A percentile compares a stretch with the other conserved stretches of the same genome.
These are phyloP conservation scores for Spilosoma lubricipeda DNA, from an alignment of 2,888 invertebrate species.

Conservation along the genomic window DNA sequence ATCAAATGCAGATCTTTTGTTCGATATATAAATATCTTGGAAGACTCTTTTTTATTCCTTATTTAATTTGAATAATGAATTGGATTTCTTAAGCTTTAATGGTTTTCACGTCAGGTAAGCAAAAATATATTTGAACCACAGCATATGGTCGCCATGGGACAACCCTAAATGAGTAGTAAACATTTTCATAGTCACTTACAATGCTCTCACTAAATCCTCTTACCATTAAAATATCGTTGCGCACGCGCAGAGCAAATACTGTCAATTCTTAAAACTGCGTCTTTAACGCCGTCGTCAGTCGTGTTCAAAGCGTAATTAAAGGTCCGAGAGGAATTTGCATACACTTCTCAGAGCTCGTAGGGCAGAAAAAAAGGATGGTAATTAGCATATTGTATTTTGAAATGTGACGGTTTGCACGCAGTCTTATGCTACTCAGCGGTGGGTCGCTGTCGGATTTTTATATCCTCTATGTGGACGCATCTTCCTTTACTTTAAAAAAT, in stretches of 20 bases:
- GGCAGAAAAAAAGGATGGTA: conserved; percentile 74
- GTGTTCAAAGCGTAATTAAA: conserved; percentile 84
- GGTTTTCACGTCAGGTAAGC: conserved; percentile 2
- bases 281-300: conserved; percentile 81
- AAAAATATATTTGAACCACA: neutral
- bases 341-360: conserved; percentile 83
- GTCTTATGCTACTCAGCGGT: conserved; percentile 81
- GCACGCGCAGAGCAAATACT: conserved; percentile 66
- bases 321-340: conserved; percentile 81
- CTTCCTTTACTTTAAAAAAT: conserved; percentile 39
- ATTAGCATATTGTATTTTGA: conserved; percentile 86
- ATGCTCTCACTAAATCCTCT: conserved; percentile 71
- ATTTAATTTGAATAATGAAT: conserved; percentile 3
- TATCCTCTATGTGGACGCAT: conserved; percentile 69
- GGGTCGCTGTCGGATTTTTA: conserved; percentile 73
- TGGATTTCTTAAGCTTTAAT: neutral
- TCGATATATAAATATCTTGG: conserved; percentile 41
- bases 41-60: conserved; percentile 30
- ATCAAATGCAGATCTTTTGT: conserved; percentile 34
- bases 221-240: conserved; percentile 72
- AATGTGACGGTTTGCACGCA: conserved; percentile 83
- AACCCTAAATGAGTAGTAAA: conserved; percentile 64
- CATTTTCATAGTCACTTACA: conserved; percentile 75
- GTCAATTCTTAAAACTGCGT: conserved; percentile 82
- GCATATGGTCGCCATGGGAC: conserved; percentile 28